These are phyloP conservation scores for Taenaris catops DNA, from an alignment of 2,888 invertebrate species.

Conservation along the genomic window DNA sequence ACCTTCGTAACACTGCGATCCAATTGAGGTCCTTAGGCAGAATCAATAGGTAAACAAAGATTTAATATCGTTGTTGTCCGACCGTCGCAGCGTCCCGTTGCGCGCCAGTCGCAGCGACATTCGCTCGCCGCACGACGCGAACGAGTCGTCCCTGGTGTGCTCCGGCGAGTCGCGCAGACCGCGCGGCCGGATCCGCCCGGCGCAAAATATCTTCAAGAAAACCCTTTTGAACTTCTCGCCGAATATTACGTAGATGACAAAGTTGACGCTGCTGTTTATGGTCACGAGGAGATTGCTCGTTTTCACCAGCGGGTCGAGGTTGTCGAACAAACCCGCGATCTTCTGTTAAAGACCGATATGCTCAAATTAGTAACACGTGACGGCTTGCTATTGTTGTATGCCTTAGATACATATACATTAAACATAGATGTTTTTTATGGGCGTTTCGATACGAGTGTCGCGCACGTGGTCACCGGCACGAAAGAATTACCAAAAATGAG, in stretches of 20 bases:
- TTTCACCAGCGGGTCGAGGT: slow-evolving; percentile 85
- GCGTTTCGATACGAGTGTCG: slow-evolving; percentile 60
- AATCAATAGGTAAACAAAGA: no score
- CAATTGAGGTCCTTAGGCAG: no score
- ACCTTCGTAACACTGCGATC: no score
- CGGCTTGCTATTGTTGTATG: no score
- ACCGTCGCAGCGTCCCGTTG: slow-evolving; percentile 59
- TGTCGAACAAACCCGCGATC: no score
- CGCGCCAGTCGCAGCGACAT: slow-evolving; percentile 82
- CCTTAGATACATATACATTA: no score
- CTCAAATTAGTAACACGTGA: no score
- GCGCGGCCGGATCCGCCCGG: slow-evolving; percentile 73
- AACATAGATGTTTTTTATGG: no score
- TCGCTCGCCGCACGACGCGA: slow-evolving; percentile 89
- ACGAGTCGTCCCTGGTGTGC: slow-evolving; percentile 89
- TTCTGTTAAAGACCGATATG: no score
- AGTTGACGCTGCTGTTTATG: slow-evolving; percentile 98
- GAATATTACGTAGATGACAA: slow-evolving; percentile 98
- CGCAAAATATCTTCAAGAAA: slow-evolving; percentile 89
- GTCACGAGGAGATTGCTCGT: slow-evolving; percentile 96
- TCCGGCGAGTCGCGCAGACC: slow-evolving; percentile 81
- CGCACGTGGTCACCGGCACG: slow-evolving; percentile 44
- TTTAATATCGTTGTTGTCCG: no score
- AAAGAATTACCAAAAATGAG: no score
- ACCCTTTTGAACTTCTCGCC: slow-evolving; percentile 97